These are phyloP conservation scores for Fragum fragum DNA, from an alignment of 2,888 invertebrate genomes.

Conservation along the genomic window DNA sequence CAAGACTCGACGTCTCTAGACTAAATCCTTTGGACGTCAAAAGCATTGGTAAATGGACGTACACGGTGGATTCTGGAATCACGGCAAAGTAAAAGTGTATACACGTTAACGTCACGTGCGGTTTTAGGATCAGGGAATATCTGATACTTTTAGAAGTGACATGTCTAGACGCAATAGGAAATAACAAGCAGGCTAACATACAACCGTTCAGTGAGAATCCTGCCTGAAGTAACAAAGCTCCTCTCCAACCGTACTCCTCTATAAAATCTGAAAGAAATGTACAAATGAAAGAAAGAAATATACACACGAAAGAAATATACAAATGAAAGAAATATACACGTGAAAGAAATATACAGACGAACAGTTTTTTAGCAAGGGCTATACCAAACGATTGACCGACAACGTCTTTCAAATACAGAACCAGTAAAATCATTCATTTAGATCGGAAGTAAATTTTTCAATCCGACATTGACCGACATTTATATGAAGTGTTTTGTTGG, in stretches of 20 bases:
- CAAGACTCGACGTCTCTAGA: not conserved
- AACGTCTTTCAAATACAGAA: no score
- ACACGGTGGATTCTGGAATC: slow-evolving; percentile 10
- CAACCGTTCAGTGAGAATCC: slow-evolving; percentile 19
- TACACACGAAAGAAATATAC: no score
- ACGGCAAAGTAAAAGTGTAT: slow-evolving; percentile 14
- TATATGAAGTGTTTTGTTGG: no score
- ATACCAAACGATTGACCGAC: no score
- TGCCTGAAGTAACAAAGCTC: slow-evolving; percentile 4
- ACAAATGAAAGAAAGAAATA: no score
- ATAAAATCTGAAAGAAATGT: slow-evolving; percentile 1
- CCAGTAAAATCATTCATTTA: no score
- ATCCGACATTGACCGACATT: no score
- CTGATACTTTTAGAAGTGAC: not conserved
- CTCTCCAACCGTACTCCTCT: slow-evolving; percentile 22
- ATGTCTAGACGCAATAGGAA: not conserved
- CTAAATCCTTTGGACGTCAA: slow-evolving; percentile 11
- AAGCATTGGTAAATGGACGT: slow-evolving; percentile 11
- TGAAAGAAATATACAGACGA: no score
- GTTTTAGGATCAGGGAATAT: slow-evolving; percentile 1
- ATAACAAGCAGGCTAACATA: not conserved
- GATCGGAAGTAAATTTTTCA: no score
- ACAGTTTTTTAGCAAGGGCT: no score
- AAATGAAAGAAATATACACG: no score
- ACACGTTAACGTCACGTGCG: not conserved